Base-by-base conservation (phyloP, 2,888 invertebrate genomes). In the Drosophila monieri region DNA sequence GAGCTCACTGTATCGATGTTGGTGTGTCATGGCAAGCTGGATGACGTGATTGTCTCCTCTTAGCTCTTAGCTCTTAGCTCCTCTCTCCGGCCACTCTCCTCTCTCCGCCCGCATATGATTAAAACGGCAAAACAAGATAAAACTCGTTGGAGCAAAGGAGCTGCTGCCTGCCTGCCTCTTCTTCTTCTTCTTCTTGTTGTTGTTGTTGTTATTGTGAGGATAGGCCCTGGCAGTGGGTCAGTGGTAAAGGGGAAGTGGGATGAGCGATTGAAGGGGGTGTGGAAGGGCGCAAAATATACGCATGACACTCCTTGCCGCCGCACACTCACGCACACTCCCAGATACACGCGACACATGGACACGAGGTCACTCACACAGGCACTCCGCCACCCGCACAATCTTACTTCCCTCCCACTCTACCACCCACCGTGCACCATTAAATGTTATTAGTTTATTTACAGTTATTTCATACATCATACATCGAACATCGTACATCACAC, bases 121-220 rank as follows among this genome's bases (percentile, higher is more conserved):
- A 86, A 85, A 85, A 85, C 78, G 87, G 77, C 53, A 84, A 86
- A 86, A 85, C 87, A 85, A 85, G 84, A 85, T 85, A 85, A 85
- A 84, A 86, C 83, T 80, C 83, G 76, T 69, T 83, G 78, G 78
- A 78, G 83, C 74, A 78, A 80, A 78, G 78, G 78, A 85, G 74
- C 78, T 78, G 68, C 74, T 77, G 59, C 53, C 53, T 30, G 74
- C 53, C 53, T 73, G 66, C 55, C 6, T 65, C 44, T 68, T 64
- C 47, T 60, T 51, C 27, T 21, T 53, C 41, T 48, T 72, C 41
- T 35, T 69, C 49, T 56, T 76, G 59, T 71, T 80, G 76, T 67
- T 74, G 52, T 62, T 72, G 55, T 53, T 59, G 59, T 51, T 61
- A 48, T 57, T 41, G 43, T 49, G 47, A 52, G 62, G 54, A 53